Evolutionary conservation across 2,888 invertebrate genomes (phyloP).

Genomic region (Ormyrus labotus): DNA sequence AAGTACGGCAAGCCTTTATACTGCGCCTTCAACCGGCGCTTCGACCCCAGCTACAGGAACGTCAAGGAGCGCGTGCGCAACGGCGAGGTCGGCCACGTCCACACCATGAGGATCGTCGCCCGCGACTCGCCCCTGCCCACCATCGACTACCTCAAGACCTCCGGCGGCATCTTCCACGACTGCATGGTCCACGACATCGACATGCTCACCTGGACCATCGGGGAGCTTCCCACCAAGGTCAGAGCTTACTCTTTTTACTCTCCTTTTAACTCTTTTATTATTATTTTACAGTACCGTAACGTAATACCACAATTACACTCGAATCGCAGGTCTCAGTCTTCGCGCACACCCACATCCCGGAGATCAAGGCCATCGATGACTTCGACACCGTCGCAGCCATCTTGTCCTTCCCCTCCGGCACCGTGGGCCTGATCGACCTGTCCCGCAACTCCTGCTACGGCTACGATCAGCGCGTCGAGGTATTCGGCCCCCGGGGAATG

Average conservation of each 20-base stretch:
- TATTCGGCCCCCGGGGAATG: conserved; percentile 80
- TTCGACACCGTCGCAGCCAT: conserved; percentile 81
- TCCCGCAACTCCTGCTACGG: conserved; percentile 81
- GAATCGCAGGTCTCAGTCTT: conserved; percentile 64
- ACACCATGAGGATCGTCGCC: conserved; percentile 80
- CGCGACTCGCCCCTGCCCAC: conserved; percentile 82
- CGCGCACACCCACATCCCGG: conserved; percentile 78
- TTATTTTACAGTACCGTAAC: background rate
- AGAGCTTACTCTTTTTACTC: conserved; percentile 69
- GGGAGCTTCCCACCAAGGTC: conserved; percentile 80
- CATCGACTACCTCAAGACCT: conserved; percentile 79
- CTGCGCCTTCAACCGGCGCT: conserved; percentile 83
- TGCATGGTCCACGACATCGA: conserved; percentile 84
- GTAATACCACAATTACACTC: background rate
- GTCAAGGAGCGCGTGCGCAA: conserved; percentile 77
- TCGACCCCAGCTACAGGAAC: conserved; percentile 80
- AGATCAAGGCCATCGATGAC: conserved; percentile 80
- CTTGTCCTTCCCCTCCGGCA: conserved; percentile 81
- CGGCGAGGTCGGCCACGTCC: conserved; percentile 81
- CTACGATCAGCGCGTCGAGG: conserved; percentile 84
- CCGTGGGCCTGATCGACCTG: conserved; percentile 81
- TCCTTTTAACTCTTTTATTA: background rate
- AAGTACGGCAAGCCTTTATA: conserved; percentile 78
- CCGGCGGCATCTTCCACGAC: conserved; percentile 84
- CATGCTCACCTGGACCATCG: conserved; percentile 81